A percentile compares a stretch with the other conserved stretches of the same genome.
These are phyloP conservation scores for Xanthia icteritia DNA, from an alignment of 2,888 invertebrate genomes.

Conservation along the genomic window DNA sequence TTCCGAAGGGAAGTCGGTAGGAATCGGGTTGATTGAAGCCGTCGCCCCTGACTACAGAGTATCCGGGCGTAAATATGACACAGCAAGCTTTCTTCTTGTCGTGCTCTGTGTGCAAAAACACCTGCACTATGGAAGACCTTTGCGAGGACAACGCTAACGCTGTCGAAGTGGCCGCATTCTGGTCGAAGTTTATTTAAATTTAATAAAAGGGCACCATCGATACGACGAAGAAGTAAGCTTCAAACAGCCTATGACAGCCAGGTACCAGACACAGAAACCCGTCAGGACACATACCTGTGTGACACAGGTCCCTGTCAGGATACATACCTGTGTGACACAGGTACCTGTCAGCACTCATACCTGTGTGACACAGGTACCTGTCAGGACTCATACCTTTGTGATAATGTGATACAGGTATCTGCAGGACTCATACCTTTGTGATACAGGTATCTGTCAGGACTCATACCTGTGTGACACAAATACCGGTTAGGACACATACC, in stretches of 20 bases:
- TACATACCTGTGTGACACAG: neutral
- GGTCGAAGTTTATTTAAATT: too few species aligned
- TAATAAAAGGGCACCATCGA: too few species aligned
- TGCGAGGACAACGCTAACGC: too few species aligned
- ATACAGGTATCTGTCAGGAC: neutral
- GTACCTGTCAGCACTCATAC: neutral
- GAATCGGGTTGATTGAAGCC: too few species aligned
- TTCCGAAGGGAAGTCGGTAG: too few species aligned
- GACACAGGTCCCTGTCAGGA: neutral
- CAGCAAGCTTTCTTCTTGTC: too few species aligned
- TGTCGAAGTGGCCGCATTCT: too few species aligned
- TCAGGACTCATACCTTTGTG: too few species aligned
- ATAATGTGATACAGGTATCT: neutral
- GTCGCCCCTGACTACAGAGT: too few species aligned
- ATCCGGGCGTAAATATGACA: neutral
- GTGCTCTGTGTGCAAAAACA: too few species aligned
- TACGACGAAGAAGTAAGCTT: neutral
- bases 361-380: neutral
- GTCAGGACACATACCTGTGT: neutral
- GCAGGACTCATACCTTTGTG: too few species aligned
- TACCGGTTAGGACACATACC: neutral
- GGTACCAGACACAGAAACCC: neutral
- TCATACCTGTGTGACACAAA: neutral
- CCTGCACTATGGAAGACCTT: too few species aligned
- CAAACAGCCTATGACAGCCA: neutral